Conservation (phyloP, 2,888 invertebrate species). For the Eupithecia insigniata region DNA sequence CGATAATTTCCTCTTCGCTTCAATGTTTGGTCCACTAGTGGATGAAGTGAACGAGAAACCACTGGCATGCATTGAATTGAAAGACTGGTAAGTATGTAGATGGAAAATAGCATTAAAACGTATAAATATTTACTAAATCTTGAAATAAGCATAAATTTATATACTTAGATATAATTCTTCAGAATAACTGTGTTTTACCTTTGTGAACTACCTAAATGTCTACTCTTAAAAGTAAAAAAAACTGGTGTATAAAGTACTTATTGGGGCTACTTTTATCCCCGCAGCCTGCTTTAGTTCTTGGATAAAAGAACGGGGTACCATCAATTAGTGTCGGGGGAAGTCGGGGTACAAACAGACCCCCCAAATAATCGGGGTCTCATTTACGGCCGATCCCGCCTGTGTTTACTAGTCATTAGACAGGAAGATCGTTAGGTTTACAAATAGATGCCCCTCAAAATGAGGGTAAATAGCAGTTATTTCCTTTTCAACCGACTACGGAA, state of each 20-base stretch:
- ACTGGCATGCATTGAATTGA: no score
- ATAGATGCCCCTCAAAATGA: constrained; percentile 32
- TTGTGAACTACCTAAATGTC: not conserved
- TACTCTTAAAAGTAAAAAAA: not conserved
- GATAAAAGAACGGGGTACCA: constrained; percentile 59
- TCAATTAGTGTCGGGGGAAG: constrained; percentile 73
- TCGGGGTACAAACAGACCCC: constrained; percentile 60
- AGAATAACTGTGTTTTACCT: no score
- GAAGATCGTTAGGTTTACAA: constrained; percentile 56
- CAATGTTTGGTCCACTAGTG: no score
- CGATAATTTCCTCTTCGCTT: no score
- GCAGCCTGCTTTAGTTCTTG: constrained; percentile 38
- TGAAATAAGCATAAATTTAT: no score
- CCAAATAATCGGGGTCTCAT: constrained; percentile 76
- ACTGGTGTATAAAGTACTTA: not conserved
- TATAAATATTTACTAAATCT: not conserved
- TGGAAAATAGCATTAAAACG: not conserved
- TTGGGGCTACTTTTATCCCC: not conserved
- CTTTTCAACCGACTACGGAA: not conserved
- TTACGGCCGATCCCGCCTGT: constrained; percentile 56
- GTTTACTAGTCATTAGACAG: constrained; percentile 77
- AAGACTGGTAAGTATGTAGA: not conserved
- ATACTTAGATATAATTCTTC: not conserved
- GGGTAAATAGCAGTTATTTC: constrained; percentile 15
- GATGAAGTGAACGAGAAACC: no score